Percentiles rank a stretch among this genome's conserved stretches.
phyloP scores from a whole-genome alignment of 2,113 vertebrate genomes.

The Progne subis region DNA sequence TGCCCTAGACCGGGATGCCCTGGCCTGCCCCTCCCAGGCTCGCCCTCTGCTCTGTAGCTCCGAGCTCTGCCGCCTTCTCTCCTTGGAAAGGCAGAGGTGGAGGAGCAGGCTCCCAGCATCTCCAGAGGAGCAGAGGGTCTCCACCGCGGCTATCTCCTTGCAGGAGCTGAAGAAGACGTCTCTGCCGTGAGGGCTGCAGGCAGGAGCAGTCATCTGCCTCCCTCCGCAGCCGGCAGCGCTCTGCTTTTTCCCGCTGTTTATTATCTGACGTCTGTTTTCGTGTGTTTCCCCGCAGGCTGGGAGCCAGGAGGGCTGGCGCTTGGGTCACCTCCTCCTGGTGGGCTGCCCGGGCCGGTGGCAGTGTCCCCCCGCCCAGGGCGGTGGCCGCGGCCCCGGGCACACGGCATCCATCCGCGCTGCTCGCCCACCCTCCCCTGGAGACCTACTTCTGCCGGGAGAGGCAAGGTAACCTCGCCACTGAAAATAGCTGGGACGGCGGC shows the following conservation, averaged over 20 bases:
- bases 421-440: background rate
- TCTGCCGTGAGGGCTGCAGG: fast-evolving
- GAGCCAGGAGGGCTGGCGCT: background rate
- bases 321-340: background rate
- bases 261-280: background rate
- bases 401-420: background rate
- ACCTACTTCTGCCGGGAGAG: background rate
- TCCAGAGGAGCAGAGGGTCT: background rate
- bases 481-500: constrained; percentile 36
- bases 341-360: background rate
- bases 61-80: background rate
- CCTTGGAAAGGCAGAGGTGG: background rate
- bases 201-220: background rate
- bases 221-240: background rate
- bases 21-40: background rate
- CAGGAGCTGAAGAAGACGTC: background rate
- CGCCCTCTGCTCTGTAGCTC: background rate
- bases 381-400: background rate
- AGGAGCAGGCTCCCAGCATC: background rate
- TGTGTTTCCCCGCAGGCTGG: background rate
- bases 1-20: background rate
- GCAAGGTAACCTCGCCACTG: constrained; percentile 37
- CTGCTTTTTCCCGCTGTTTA: background rate
- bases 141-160: background rate
- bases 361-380: background rate